Evolutionary conservation across 2,797 vertebrate species (phyloP), one percentile per base, ranked within the genome.

Genomic region (Ciconia nigra): DNA sequence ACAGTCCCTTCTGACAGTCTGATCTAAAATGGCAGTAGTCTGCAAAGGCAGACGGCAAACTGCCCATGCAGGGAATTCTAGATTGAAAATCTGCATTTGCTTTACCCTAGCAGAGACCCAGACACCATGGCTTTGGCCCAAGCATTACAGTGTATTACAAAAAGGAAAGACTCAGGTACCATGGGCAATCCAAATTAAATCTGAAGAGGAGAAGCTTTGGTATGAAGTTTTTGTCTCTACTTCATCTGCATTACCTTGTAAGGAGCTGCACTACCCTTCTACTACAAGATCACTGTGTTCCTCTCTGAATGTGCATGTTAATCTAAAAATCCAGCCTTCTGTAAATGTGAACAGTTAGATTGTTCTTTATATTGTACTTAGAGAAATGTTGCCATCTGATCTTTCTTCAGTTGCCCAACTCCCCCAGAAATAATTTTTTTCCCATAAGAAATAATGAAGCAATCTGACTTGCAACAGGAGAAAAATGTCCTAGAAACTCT

Each of bases 391-490:
- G 35, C 31, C 51, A 57, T 57, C 25, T 63, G 54, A 77, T 52
- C 37, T 67, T 87, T 37, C 29, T 94, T 7, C 7, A 44, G 12
- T 62, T 80, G 31, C 44, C 55, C 67, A 54, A 7, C 20, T 86
- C 10, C n/a, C 25, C 26, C 8, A 33, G 47, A 49, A 93, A 39
- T 49, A 20, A 25, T 77, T 94, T 93, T 95, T 96, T 87, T 59
- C 76, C 83, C 44, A 42, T 35, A 81, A 82, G 77, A 96, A 89
- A 57, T 85, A 80, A 87, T 39, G 88, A 97, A 97, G 25, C 58
- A 92, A 89, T 57, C 54, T 92, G 91, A 28, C 46, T 94, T 95
- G 90, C 77, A 96, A 90, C 42, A 86, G 88, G 57, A 92, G 74
- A 96, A 87, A 90, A 91, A 80, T 35, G 31, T 88, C 66, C 44